Conservation (phyloP, 64 coral and sea anemone species). For the Orbicella faveolata region DNA sequence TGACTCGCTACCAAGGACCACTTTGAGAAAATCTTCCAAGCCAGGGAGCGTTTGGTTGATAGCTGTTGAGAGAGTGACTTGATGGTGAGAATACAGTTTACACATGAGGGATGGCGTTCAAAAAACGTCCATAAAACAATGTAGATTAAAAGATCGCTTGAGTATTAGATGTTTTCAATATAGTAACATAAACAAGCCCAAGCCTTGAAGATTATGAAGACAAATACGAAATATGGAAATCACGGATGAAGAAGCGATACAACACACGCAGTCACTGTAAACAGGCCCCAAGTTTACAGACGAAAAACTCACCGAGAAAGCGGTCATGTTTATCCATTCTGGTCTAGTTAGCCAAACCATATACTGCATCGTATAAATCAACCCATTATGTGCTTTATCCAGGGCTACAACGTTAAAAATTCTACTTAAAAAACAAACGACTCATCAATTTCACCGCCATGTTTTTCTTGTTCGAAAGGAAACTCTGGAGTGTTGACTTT, state of each 20-base stretch:
- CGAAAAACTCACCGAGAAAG: constrained; percentile 40
- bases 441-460: constrained; percentile 38
- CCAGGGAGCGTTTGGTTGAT: constrained; percentile 93
- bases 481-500: constrained; percentile 29
- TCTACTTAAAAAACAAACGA: constrained; percentile 25
- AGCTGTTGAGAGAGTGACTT: constrained; percentile 55
- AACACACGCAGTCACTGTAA: background rate
- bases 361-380: constrained; percentile 39
- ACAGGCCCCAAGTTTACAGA: background rate
- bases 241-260: background rate
- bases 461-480: constrained; percentile 23
- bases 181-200: constrained; percentile 25
- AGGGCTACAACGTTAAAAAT: constrained; percentile 18
- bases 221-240: constrained; percentile 44
- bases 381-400: constrained; percentile 10
- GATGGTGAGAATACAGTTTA: background rate
- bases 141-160: constrained; percentile 15
- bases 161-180: constrained; percentile 15
- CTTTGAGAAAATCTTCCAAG: constrained; percentile 82
- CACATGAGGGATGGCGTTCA: background rate
- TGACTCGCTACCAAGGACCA: constrained; percentile 83
- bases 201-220: constrained; percentile 29
- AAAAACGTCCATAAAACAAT: background rate
- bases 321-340: constrained; percentile 59
- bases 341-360: constrained; percentile 15